Percentiles rank a stretch among this genome's conserved stretches.
Conservation (phyloP, 2,113 vertebrate species). For the Calonectris borealis region DNA sequence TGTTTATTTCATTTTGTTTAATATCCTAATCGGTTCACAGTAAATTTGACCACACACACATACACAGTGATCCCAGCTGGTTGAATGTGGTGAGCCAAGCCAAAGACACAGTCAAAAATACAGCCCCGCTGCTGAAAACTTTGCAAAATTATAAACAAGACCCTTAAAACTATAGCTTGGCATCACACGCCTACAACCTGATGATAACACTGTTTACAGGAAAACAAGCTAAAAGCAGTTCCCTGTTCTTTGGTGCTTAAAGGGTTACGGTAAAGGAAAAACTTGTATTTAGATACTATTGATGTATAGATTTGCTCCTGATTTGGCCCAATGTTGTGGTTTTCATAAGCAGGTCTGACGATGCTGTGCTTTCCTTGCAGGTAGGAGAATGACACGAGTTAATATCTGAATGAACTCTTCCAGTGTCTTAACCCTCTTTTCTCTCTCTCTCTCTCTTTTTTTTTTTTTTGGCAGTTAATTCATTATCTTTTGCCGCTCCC, state of each 20-base stretch:
- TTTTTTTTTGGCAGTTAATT: not conserved
- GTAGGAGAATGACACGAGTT: not conserved
- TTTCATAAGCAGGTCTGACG: not conserved
- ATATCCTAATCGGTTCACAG: slow-evolving; percentile 66
- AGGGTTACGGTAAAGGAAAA: not conserved
- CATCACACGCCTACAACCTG: not conserved
- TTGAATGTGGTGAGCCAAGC: not conserved
- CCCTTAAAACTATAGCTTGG: slow-evolving; percentile 21
- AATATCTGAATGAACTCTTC: not conserved
- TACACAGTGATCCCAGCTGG: slow-evolving; percentile 36
- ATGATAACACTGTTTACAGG: not conserved
- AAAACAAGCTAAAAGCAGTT: not conserved
- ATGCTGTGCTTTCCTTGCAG: not conserved
- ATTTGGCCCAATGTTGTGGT: not conserved
- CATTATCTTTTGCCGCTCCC: not conserved
- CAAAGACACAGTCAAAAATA: slow-evolving; percentile 27
- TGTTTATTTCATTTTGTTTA: slow-evolving; percentile 70
- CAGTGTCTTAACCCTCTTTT: not conserved
- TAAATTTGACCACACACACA: slow-evolving; percentile 58
- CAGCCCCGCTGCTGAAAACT: slow-evolving; percentile 27
- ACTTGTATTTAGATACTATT: not conserved
- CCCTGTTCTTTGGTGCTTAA: not conserved
- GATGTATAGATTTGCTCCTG: not conserved
- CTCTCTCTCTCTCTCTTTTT: not conserved
- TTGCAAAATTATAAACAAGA: slow-evolving; percentile 37